Evolutionary conservation across 2,888 invertebrate species (phyloP).

Genomic region (Nematopogon swammerdamellus): DNA sequence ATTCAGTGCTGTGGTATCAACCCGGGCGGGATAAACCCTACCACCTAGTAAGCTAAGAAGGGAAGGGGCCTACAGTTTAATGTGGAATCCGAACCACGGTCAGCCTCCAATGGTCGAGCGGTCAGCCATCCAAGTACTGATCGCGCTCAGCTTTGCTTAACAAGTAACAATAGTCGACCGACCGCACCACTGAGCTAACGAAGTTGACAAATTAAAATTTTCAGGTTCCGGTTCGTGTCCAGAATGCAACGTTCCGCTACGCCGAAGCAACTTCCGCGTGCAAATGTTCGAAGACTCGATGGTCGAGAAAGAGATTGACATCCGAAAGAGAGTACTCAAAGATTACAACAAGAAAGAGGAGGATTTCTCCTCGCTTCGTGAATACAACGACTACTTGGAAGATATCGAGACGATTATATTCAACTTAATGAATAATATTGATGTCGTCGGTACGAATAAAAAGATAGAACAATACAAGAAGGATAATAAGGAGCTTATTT

Average conservation of each 20-base stretch:
- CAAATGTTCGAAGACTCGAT: slow-evolving; percentile 95
- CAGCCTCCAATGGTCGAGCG: no score
- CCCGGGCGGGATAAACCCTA: no score
- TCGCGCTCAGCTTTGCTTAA: no score
- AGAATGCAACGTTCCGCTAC: slow-evolving; percentile 84
- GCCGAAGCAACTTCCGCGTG: slow-evolving; percentile 87
- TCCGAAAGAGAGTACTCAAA: slow-evolving; percentile 80
- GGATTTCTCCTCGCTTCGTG: slow-evolving; percentile 78
- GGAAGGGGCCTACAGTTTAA: no score
- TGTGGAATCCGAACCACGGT: no score
- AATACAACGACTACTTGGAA: slow-evolving; percentile 96
- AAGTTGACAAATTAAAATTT: no score
- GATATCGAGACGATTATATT: slow-evolving; percentile 89
- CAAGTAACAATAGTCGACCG: no score
- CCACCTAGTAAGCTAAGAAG: no score
- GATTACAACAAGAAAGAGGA: slow-evolving; percentile 96
- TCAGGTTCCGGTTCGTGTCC: slow-evolving; percentile 91
- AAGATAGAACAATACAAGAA: slow-evolving; percentile 88
- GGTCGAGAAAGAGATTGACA: slow-evolving; percentile 97
- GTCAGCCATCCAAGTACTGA: no score
- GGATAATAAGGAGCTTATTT: slow-evolving; percentile 82
- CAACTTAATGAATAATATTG: slow-evolving; percentile 87
- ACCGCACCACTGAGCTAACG: no score
- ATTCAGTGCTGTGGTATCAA: no score
- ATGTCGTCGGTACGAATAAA: slow-evolving; percentile 84